Base-by-base conservation (phyloP, 2,797 vertebrate species). In the Euthynnus affinis region DNA sequence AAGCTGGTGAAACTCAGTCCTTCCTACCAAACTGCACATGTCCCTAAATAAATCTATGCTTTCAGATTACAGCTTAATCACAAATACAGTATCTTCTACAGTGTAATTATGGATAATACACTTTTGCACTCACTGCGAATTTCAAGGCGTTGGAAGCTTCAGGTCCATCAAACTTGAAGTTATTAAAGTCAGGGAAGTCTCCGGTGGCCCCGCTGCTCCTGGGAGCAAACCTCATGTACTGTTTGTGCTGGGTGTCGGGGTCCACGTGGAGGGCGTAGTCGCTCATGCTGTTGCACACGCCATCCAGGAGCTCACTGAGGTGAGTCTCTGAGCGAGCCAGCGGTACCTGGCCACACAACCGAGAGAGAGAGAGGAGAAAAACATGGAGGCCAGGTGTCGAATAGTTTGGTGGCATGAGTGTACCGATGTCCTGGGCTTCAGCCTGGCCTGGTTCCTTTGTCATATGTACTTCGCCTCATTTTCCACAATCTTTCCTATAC, bases 301-400 rank as follows among this genome's bases (percentile, higher is more conserved):
- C 81, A 12, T 96, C 96, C 89, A 96, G 80, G 57, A 97, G 93
- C 85, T 96, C 96, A 0, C 62, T 92, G 40, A 96, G 94, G 89
- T 96, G 93, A 2, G 90, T 93, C 87, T 96, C 96, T 0, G 96
- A 96, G 79, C 94, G 95, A 62, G 93, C 95, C 9, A 95, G 84
- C 23, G 95, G 94, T 49, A 96, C 88, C 95, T 97, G 80, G 12
- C 3, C 62, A 67, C 20, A 57, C 56, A 71, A 56, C 4, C 42
- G 40, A 67, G 64, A 67, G 64, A 82, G 25, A 64, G 9, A 82
- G 23, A 62, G 8, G 17, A 52, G 44, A 10, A 34, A 42, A 53
- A 66, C 67, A 80, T 15, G 59, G 3, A 75, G 25, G 34, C 1
- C 17, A 55, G 25, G 65, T 6, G 5, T 22, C 63, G 22, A 66